Evolutionary conservation across 2,888 invertebrate species (phyloP), one percentile per base, ranked within the genome.

Genomic region (Xylota segnis): DNA sequence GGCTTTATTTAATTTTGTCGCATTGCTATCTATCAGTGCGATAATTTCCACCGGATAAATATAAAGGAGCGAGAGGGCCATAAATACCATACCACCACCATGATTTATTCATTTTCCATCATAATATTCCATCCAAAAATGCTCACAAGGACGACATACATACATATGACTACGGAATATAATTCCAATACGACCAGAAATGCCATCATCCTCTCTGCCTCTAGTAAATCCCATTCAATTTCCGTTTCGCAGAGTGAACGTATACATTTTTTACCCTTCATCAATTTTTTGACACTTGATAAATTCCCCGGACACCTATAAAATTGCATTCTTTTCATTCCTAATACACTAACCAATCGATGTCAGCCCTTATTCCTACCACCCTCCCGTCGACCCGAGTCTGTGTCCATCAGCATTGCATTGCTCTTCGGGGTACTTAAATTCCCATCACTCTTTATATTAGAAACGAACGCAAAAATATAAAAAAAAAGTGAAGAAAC

Each of bases 281-380:
- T 81, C 75, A 76, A 75, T 86, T 76, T 81, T 81, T 81, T 72
- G 86, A 81, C 76, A 76, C 66, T 81, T 86, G 90, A 90, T 88
- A 90, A 91, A 90, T 90, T 91, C 91, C 90, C 92, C 86, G 90
- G 92, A 91, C 91, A 90, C 90, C 90, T 89, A 91, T 91, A 91
- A 91, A 91, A 90, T 90, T 91, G 91, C 90, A 90, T 90, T 91
- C 90, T 89, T 81, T 81, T 76, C 76, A 43, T 61, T 43, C 50
- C 61, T 71, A 81, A 86, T 81, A 81, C 71, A 65, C 54, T 72
- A 68, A 71, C 71, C 84, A 75, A 86, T 81, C 71, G 71, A 86
- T 79, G 45, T 63, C 27, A 37, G 37, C 34, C 66, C 23, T 23
- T 10, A 45, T 6, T n/a, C 7, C 10, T 0, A 0, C 3, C 23